Evolutionary conservation across 2,888 invertebrate species (phyloP).

Genomic region (Drosophila subquinaria): DNA sequence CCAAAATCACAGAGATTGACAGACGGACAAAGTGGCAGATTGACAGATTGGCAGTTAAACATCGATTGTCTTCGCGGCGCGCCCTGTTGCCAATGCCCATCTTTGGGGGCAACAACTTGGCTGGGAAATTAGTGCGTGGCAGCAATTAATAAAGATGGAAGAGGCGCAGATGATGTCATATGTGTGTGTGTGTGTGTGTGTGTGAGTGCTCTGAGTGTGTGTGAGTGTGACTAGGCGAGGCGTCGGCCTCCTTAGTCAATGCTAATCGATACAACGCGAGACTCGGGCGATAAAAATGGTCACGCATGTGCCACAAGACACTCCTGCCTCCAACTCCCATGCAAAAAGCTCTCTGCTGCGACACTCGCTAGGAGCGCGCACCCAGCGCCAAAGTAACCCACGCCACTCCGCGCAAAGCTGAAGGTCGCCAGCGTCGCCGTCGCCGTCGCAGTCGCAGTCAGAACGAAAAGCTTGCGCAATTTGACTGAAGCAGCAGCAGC

Average conservation of each 20-base stretch:
- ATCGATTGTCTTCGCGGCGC: slow-evolving; percentile 40
- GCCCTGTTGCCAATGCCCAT: slow-evolving; percentile 54
- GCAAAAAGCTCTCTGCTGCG: slow-evolving; percentile 45
- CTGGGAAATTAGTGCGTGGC: slow-evolving; percentile 57
- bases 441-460: slow-evolving; percentile 41
- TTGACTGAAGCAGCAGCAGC: slow-evolving; percentile 34
- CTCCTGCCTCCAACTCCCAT: slow-evolving; percentile 59
- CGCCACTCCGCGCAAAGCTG: slow-evolving; percentile 31
- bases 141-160: slow-evolving; percentile 60
- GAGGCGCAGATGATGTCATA: slow-evolving; percentile 62
- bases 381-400: slow-evolving; percentile 42
- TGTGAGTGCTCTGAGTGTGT: slow-evolving; percentile 27
- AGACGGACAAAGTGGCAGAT: slow-evolving; percentile 11
- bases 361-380: slow-evolving; percentile 47
- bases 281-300: slow-evolving; percentile 65
- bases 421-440: slow-evolving; percentile 50
- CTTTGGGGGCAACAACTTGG: slow-evolving; percentile 50
- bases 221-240: slow-evolving; percentile 48
- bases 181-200: slow-evolving; percentile 30
- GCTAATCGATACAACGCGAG: slow-evolving; percentile 50
- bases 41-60: slow-evolving; percentile 39
- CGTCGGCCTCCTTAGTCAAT: slow-evolving; percentile 66
- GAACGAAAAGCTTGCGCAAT: slow-evolving; percentile 68
- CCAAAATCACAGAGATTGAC: slow-evolving; percentile 23
- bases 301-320: slow-evolving; percentile 64